Evolutionary conservation across 2,797 vertebrate genomes (phyloP), one percentile per base, ranked within the genome.

Genomic region (Ispidina picta): DNA sequence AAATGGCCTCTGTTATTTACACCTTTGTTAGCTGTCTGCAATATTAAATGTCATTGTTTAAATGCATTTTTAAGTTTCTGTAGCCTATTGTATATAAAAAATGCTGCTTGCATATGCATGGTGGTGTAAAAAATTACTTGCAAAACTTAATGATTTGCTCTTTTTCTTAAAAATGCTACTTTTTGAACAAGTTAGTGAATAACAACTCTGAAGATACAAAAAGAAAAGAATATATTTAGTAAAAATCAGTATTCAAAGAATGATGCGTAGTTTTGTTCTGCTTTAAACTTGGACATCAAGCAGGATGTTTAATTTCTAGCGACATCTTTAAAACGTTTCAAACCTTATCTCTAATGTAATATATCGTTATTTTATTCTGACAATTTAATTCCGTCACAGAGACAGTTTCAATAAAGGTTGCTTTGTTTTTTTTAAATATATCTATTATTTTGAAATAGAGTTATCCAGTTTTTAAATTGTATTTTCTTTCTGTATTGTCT

Each of bases 401-500:
- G 51, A 5, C 12, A 51, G 26, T 49, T 6, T 49, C 25, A 49
- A 49, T 26, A 15, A 49, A 49, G 48, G 41, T 43, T 20, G 11
- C 20, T 12, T 60, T 23, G 16, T 16, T 54, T 44, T n/a, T 39
- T 6, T 16, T 23, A 20, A 44, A 68, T 74, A 62, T 73, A 4
- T 80, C 16, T 28, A 8, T 66, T 69, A 49, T 18, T 78, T 89
- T 64, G 72, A 93, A 77, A 86, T 70, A 37, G 23, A 76, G 25
- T 60, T 51, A 22, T 62, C 76, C 9, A 22, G 13, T 31, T 92
- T 88, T 62, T 8, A 68, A 73, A 64, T 37, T 54, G 5, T 52
- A 41, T 90, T 86, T 93, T 92, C 31, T 82, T 94, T 80, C 44
- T 63, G 14, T 55, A 9, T 77, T 23, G 8, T 84, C 86, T 93